Evolutionary conservation across 2,888 invertebrate genomes (phyloP).

Genomic region (Hecatera dysodea): DNA sequence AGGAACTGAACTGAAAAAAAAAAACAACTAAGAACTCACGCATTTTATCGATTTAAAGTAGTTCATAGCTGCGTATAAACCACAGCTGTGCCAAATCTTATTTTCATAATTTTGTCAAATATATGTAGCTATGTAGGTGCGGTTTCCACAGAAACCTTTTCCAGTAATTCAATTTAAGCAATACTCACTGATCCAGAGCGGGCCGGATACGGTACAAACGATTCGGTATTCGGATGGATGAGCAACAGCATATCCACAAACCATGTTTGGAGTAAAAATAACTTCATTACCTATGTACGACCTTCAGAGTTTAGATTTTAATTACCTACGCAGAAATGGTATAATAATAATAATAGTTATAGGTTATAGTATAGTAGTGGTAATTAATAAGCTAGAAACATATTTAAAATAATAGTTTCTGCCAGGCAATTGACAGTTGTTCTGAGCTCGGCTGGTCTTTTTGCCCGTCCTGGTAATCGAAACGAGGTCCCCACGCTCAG

Average conservation of each 20-base stretch:
- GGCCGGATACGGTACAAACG: constrained; percentile 7
- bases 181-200: background rate
- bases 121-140: background rate
- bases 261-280: background rate
- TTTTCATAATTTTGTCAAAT: background rate
- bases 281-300: background rate
- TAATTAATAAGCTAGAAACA: no score
- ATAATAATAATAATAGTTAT: no score
- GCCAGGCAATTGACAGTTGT: no score
- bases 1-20: constrained; percentile 41
- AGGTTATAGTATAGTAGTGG: no score
- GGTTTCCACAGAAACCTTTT: background rate
- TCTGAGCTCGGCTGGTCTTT: no score
- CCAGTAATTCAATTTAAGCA: background rate
- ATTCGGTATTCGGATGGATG: background rate
- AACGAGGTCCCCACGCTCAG: no score
- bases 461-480: no score
- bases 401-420: no score
- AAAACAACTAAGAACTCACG: constrained; percentile 41
- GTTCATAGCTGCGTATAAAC: constrained; percentile 36
- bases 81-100: constrained; percentile 19
- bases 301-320: background rate
- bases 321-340: background rate
- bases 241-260: background rate
- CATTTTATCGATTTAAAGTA: constrained; percentile 52